Percentiles rank a stretch among this genome's conserved stretches.
Evolutionary conservation across 2,113 vertebrate species (phyloP).

Genomic region (Pheucticus melanocephalus): DNA sequence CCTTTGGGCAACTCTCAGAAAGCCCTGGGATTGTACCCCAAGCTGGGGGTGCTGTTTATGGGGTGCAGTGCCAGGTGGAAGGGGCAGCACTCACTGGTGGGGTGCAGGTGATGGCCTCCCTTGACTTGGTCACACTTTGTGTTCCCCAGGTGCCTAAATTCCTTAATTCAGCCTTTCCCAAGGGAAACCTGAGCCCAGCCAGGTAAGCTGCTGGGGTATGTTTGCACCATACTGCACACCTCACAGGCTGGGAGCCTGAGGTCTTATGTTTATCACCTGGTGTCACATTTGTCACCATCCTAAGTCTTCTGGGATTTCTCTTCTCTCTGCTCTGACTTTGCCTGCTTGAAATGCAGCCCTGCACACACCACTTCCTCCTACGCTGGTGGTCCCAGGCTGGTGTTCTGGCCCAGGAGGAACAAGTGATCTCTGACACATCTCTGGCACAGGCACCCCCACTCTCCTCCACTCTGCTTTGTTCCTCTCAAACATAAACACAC

Average conservation of each 20-base stretch:
- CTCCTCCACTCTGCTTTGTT: conserved; percentile 39
- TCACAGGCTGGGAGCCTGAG: rapidly evolving
- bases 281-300: background rate
- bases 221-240: rapidly evolving
- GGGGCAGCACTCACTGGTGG: background rate
- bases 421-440: conserved; percentile 71
- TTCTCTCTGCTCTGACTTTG: background rate
- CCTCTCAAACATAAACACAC: conserved; percentile 67
- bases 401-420: conserved; percentile 70
- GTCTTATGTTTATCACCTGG: background rate
- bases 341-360: background rate
- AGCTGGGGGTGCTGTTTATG: background rate
- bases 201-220: background rate
- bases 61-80: background rate
- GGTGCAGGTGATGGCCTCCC: background rate
- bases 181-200: background rate
- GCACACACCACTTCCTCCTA: background rate
- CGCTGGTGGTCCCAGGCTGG: conserved; percentile 76
- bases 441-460: background rate
- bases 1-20: background rate
- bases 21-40: background rate
- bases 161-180: background rate
- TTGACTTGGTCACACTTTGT: background rate
- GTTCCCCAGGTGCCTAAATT: background rate
- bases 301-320: background rate